These are phyloP conservation scores for Lophius americanus DNA, from an alignment of 2,797 vertebrate genomes.

Conservation along the genomic window DNA sequence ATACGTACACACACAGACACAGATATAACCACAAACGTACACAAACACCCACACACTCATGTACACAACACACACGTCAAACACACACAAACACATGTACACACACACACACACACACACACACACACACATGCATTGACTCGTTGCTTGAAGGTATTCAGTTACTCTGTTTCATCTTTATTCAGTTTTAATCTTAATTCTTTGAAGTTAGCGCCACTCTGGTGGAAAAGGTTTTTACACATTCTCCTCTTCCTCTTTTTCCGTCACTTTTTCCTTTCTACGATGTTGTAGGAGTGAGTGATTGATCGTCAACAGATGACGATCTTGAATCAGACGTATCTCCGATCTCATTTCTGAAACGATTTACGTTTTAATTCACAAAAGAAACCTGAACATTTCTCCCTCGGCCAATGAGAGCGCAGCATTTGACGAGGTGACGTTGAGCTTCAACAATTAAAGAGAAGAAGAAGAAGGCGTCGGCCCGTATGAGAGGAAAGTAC, in stretches of 20 bases:
- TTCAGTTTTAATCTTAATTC: slow-evolving; percentile 3
- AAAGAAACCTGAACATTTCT: too few species aligned
- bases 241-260: slow-evolving; percentile 6
- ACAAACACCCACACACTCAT: slow-evolving; percentile 9
- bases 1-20: too few species aligned
- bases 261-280: background rate
- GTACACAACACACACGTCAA: slow-evolving; percentile 26
- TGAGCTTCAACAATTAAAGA: too few species aligned
- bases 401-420: too few species aligned
- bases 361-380: too few species aligned
- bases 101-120: slow-evolving; percentile 24
- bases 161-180: background rate
- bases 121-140: background rate
- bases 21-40: too few species aligned
- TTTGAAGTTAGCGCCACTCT: background rate
- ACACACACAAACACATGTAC: slow-evolving; percentile 2
- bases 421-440: too few species aligned
- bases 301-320: too few species aligned
- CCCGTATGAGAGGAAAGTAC: too few species aligned
- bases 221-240: background rate
- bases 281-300: background rate
- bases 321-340: too few species aligned
- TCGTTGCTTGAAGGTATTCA: background rate
- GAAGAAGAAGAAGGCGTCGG: too few species aligned
- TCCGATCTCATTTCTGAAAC: too few species aligned